Conservation (phyloP, 1,140 invertebrate genomes). For the Drosophila nigromelanica region DNA sequence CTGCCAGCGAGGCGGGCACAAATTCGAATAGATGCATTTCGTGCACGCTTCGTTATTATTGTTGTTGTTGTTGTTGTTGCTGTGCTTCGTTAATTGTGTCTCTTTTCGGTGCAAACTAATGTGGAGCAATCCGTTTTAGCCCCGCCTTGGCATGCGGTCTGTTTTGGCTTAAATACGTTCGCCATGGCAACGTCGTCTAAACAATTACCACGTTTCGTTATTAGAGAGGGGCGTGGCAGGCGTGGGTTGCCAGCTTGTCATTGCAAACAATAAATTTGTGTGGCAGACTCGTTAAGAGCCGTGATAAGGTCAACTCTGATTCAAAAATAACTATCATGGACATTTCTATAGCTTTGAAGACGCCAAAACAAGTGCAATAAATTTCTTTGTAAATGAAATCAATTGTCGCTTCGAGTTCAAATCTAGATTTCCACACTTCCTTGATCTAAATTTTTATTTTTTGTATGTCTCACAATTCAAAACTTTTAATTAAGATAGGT, state of each 20-base stretch:
- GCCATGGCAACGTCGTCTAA: slow-evolving; percentile 14
- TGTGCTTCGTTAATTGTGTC: slow-evolving; percentile 2
- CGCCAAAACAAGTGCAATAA: no score
- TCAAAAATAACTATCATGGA: no score
- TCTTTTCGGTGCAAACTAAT: slow-evolving; percentile 43
- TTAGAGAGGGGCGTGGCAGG: background rate
- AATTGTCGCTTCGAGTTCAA: no score
- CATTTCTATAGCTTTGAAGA: no score
- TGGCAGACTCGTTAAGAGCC: background rate
- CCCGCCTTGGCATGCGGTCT: slow-evolving; percentile 45
- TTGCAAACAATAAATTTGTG: background rate
- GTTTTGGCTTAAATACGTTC: slow-evolving; percentile 56
- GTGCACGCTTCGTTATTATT: background rate
- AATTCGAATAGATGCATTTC: slow-evolving; percentile 78
- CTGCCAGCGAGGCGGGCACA: slow-evolving; percentile 67
- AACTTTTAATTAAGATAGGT: no score
- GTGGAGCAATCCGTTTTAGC: slow-evolving; percentile 54
- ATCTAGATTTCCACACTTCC: no score
- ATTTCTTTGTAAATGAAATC: no score
- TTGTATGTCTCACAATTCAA: no score
- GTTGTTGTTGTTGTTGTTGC: slow-evolving; percentile 18
- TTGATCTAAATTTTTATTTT: no score
- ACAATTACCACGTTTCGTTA: background rate
- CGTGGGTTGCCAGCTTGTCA: background rate
- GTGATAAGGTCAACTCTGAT: background rate